phyloP scores from a whole-genome alignment of 30 jellyfish, hydroid and myxozoan genomes.

The Aurelia coerulea region DNA sequence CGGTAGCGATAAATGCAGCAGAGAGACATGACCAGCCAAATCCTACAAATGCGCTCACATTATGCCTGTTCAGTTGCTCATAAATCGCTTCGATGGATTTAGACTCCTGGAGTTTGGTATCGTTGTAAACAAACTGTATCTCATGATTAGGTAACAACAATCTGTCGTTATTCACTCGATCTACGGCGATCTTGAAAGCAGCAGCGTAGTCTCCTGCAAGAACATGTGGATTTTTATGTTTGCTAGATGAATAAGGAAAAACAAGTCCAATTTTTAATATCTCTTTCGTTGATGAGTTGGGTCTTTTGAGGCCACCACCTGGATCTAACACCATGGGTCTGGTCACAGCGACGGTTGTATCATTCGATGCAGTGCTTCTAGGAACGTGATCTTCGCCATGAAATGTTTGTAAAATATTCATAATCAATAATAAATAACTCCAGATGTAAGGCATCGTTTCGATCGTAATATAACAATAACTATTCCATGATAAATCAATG shows the following conservation, averaged over 20 bases:
- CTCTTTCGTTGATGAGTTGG: slow-evolving; percentile 24
- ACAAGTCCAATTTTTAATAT: slow-evolving; percentile 60
- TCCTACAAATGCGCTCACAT: slow-evolving; percentile 76
- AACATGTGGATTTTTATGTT: neutral
- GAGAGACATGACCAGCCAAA: slow-evolving; percentile 73
- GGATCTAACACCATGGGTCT: too few relatives aligned
- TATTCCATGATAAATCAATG: too few relatives aligned
- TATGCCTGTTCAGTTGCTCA: slow-evolving; percentile 40
- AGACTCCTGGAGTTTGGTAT: slow-evolving; percentile 70
- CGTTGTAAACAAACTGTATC: slow-evolving; percentile 71
- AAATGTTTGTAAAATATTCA: too few relatives aligned
- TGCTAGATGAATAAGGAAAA: slow-evolving; percentile 59
- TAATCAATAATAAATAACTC: too few relatives aligned
- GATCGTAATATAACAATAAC: too few relatives aligned
- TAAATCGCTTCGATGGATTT: slow-evolving; percentile 61
- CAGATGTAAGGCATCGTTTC: too few relatives aligned
- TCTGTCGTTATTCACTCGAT: slow-evolving; percentile 66
- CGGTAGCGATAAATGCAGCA: slow-evolving; percentile 61
- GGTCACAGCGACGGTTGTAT: too few relatives aligned
- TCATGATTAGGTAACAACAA: slow-evolving; percentile 58
- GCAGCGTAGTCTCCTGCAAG: slow-evolving; percentile 59
- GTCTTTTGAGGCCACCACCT: neutral
- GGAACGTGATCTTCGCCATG: too few relatives aligned
- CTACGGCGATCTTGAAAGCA: slow-evolving; percentile 90
- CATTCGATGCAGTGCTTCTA: too few relatives aligned